These are phyloP conservation scores for Cyclura pinguis DNA, from an alignment of 2,797 vertebrate species.

Conservation along the genomic window DNA sequence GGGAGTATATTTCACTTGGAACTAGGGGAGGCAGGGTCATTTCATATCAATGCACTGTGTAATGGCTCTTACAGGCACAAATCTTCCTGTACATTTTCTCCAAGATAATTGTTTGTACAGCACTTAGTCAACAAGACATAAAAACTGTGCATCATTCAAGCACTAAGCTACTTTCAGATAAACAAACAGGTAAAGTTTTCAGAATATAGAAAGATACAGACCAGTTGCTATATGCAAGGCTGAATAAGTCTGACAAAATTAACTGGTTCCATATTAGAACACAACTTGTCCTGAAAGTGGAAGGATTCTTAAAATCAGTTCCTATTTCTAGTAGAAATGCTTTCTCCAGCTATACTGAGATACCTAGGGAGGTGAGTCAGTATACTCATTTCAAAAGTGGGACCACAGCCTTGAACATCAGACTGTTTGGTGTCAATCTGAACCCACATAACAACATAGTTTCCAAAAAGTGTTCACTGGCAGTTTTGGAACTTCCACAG, in stretches of 20 bases:
- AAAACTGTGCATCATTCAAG: background rate
- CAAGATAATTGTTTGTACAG: background rate
- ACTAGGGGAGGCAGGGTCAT: background rate
- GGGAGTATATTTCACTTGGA: conserved; percentile 21
- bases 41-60: background rate
- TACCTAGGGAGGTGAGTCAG: background rate
- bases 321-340: background rate
- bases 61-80: background rate
- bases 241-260: background rate
- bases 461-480: background rate
- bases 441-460: background rate
- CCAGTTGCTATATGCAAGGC: background rate
- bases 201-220: background rate
- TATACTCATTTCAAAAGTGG: background rate
- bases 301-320: background rate
- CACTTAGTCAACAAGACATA: background rate
- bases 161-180: background rate
- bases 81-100: background rate
- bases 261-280: background rate
- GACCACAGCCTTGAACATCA: background rate
- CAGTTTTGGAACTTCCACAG: background rate
- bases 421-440: background rate
- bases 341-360: background rate
- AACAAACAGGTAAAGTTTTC: background rate
- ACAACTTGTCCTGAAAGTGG: background rate